Percentiles rank a stretch among this genome's conserved stretches.
Evolutionary conservation across 2,797 vertebrate genomes (phyloP).

Genomic region (Masticophis lateralis): DNA sequence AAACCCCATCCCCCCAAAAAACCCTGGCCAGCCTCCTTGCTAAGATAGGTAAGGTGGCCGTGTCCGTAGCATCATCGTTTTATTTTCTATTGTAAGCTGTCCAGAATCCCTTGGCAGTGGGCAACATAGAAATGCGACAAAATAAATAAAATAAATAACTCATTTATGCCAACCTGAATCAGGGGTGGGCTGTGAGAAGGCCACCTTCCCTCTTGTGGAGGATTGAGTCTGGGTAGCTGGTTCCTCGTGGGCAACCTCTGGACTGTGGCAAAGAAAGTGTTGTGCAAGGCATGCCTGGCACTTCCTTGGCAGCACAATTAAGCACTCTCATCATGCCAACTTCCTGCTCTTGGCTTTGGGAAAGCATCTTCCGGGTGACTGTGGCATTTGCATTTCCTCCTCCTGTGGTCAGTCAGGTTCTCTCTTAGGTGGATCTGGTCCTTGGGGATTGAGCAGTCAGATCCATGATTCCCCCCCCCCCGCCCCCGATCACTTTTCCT

Average conservation of each 20-base stretch:
- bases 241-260: not conserved
- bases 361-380: not conserved
- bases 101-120: too few species aligned
- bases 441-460: not conserved
- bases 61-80: rapidly evolving
- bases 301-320: not conserved
- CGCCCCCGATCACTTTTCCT: not conserved
- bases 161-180: not conserved
- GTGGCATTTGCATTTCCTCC: not conserved
- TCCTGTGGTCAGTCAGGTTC: not conserved
- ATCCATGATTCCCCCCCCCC: not conserved
- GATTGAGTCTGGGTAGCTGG: not conserved
- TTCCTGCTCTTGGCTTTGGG: not conserved
- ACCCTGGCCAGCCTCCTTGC: not conserved
- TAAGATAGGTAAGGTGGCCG: not conserved
- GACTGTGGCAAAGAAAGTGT: not conserved
- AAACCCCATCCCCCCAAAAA: not conserved
- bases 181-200: not conserved
- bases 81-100: too few species aligned
- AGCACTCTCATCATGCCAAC: rapidly evolving
- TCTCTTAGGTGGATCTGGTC: not conserved
- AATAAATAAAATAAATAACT: too few species aligned
- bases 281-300: not conserved
- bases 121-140: too few species aligned
- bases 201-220: not conserved